These are phyloP conservation scores for Helicoverpa zea DNA, from an alignment of 1,140 invertebrate species.

Conservation along the genomic window DNA sequence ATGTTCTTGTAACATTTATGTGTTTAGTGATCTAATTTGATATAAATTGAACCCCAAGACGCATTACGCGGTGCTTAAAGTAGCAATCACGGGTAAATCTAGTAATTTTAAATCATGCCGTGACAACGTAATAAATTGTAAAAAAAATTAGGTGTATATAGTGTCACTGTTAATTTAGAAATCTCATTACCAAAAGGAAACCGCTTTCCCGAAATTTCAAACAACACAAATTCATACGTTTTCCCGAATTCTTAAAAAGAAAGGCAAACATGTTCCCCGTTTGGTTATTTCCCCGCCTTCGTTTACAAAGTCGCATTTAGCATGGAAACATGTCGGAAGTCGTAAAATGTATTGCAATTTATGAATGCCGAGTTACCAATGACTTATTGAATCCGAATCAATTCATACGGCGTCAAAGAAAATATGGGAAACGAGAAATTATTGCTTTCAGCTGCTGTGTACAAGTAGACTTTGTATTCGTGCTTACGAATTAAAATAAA, in stretches of 20 bases:
- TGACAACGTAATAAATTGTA: too few relatives aligned
- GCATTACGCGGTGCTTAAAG: too few relatives aligned
- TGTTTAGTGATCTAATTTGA: too few relatives aligned
- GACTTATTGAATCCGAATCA: constrained; percentile 31
- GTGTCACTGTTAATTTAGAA: too few relatives aligned
- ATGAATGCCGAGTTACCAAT: constrained; percentile 29
- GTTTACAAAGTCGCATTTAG: constrained; percentile 11
- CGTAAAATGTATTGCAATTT: constrained; percentile 39
- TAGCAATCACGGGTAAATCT: too few relatives aligned
- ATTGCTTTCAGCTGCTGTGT: background rate
- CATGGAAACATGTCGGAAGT: constrained; percentile 33
- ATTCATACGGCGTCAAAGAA: constrained; percentile 1
- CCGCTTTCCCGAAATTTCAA: background rate
- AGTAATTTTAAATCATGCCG: too few relatives aligned
- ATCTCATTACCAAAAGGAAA: background rate
- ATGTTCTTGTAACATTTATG: too few relatives aligned
- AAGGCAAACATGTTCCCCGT: background rate
- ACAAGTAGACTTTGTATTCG: background rate
- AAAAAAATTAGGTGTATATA: too few relatives aligned
- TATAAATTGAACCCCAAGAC: too few relatives aligned
- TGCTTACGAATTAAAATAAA: too few relatives aligned
- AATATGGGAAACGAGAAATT: constrained; percentile 6
- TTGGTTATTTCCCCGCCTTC: background rate
- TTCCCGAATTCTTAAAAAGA: background rate
- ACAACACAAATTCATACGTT: background rate